These are phyloP conservation scores for Centropyge bicolor DNA, from an alignment of 2,797 vertebrate genomes.

Conservation along the genomic window DNA sequence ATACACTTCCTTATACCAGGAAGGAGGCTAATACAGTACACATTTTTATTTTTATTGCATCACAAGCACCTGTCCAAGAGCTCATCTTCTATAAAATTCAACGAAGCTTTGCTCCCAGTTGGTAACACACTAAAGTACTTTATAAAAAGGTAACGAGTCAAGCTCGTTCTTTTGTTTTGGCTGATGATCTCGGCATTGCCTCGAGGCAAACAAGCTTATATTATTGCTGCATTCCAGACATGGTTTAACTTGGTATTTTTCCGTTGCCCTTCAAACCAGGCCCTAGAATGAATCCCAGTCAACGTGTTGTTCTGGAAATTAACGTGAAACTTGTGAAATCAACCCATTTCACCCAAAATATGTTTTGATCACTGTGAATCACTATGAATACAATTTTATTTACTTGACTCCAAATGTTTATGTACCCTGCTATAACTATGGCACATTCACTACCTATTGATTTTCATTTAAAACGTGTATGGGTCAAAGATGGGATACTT, in stretches of 20 bases:
- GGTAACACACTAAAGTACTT: neutral
- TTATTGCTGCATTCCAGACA: constrained; percentile 5
- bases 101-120: neutral
- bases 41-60: neutral
- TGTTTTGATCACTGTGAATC: too few relatives aligned
- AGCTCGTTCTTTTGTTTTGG: neutral
- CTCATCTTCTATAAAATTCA: neutral
- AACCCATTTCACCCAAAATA: too few relatives aligned
- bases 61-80: neutral
- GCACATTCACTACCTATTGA: neutral
- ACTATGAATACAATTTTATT: neutral
- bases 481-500: constrained; percentile 67
- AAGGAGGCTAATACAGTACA: neutral
- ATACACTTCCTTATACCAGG: neutral
- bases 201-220: neutral
- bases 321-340: neutral
- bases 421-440: neutral
- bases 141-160: neutral
- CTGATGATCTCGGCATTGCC: neutral
- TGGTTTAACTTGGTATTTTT: constrained; percentile 9
- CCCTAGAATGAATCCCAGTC: neutral
- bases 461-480: neutral
- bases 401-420: neutral
- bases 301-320: neutral
- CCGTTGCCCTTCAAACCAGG: neutral